These are phyloP conservation scores for Spondyliosoma cantharus DNA, from an alignment of 2,797 vertebrate genomes.

Conservation along the genomic window DNA sequence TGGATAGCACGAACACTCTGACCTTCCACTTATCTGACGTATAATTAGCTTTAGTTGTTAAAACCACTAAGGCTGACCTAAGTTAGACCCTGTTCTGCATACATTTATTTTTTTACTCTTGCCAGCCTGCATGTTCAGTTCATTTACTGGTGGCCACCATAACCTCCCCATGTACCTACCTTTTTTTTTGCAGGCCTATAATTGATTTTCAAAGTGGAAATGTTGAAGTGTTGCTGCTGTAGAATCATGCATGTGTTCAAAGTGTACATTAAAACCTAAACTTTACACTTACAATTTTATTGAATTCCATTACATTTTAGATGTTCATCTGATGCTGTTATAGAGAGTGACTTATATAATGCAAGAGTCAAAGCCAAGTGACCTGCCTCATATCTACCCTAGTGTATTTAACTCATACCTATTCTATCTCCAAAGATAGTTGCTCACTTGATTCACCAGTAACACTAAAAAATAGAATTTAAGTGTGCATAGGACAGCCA, in stretches of 20 bases:
- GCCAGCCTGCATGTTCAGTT: constrained; percentile 19
- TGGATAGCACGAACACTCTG: constrained; percentile 57
- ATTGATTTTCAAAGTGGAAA: constrained; percentile 20
- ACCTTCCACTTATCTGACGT: constrained; percentile 39
- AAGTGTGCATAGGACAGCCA: background rate
- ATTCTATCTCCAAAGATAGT: background rate
- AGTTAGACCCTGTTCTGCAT: constrained; percentile 4
- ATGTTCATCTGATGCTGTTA: background rate
- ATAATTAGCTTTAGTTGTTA: constrained; percentile 62
- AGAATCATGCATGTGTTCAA: background rate
- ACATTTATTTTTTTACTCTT: constrained; percentile 24
- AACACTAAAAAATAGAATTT: background rate
- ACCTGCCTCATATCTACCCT: background rate
- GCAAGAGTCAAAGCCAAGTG: background rate
- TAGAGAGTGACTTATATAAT: background rate
- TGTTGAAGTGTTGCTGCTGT: background rate
- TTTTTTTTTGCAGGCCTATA: background rate
- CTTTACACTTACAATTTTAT: background rate
- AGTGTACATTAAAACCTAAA: background rate
- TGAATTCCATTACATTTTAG: background rate
- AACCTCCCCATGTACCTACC: background rate
- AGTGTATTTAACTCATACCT: background rate
- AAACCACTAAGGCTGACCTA: constrained; percentile 27
- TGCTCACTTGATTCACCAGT: background rate
- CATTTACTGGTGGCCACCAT: background rate